Evolutionary conservation across 2,113 vertebrate species (phyloP).

Genomic region (Myxocyprinus asiaticus): DNA sequence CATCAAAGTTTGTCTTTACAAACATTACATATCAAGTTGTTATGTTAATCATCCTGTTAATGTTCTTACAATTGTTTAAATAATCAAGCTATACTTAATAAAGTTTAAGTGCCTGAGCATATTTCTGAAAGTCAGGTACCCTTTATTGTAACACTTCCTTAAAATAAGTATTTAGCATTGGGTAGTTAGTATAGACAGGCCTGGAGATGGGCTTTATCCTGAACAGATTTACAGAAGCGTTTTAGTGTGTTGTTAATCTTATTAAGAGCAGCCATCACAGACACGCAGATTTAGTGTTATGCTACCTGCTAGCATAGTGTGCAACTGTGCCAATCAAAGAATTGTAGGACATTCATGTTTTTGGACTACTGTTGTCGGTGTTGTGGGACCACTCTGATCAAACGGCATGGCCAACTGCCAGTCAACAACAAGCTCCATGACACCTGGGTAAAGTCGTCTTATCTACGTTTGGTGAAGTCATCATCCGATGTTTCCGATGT

Average conservation of each 20-base stretch:
- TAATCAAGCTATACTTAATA: too few relatives aligned
- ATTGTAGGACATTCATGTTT: conserved; percentile 71
- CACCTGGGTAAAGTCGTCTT: conserved; percentile 76
- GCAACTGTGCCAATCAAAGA: background rate
- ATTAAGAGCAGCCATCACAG: conserved; percentile 70
- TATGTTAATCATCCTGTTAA: too few relatives aligned
- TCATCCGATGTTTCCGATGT: background rate
- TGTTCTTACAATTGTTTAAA: too few relatives aligned
- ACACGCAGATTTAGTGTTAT: conserved; percentile 16
- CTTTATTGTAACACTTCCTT: too few relatives aligned
- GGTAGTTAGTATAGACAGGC: conserved; percentile 3
- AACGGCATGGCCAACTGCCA: conserved; percentile 76
- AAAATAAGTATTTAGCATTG: too few relatives aligned
- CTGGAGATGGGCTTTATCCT: conserved; percentile 57
- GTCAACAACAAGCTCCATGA: conserved; percentile 80
- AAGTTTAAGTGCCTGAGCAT: too few relatives aligned
- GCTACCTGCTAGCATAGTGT: conserved; percentile 49
- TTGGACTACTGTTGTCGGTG: conserved; percentile 77
- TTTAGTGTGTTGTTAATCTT: conserved; percentile 74
- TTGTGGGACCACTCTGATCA: conserved; percentile 72
- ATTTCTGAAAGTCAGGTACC: too few relatives aligned
- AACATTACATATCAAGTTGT: too few relatives aligned
- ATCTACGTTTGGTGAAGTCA: too few relatives aligned
- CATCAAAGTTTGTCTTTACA: too few relatives aligned
- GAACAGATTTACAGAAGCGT: conserved; percentile 73